These are phyloP conservation scores for Cecidostiba fungosa DNA, from an alignment of 2,888 invertebrate genomes.

Conservation along the genomic window DNA sequence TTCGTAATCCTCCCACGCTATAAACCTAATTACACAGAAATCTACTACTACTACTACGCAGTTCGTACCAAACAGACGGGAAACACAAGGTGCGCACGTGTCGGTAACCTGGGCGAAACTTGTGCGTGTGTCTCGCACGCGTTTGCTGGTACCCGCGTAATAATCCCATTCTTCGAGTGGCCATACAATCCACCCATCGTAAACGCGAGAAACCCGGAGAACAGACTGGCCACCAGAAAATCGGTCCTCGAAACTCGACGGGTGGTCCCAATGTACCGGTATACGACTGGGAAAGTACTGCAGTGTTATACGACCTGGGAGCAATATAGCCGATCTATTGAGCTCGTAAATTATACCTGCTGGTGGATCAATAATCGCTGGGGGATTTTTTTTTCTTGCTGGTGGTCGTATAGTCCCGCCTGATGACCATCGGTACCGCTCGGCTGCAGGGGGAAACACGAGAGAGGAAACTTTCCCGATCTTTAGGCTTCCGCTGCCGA, in stretches of 20 bases:
- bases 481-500: neutral
- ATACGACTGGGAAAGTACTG: neutral
- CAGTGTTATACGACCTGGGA: neutral
- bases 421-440: neutral
- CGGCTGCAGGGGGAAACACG: neutral
- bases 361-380: slow-evolving; percentile 51
- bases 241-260: slow-evolving; percentile 1
- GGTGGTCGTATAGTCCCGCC: neutral
- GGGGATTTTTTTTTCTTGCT: slow-evolving; percentile 17
- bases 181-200: neutral
- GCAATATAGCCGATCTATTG: neutral
- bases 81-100: neutral
- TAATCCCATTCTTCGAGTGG: slow-evolving; percentile 41
- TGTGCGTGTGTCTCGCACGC: neutral
- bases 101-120: neutral
- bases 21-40: too few species aligned
- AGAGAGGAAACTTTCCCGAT: neutral
- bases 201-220: neutral
- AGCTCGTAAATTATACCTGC: slow-evolving; percentile 39
- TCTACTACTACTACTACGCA: neutral
- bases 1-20: too few species aligned
- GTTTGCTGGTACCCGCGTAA: slow-evolving; percentile 48
- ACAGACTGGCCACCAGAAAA: slow-evolving; percentile 56
- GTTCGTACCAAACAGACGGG: neutral
- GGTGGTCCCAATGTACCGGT: slow-evolving; percentile 4